phyloP scores from a whole-genome alignment of 2,888 invertebrate genomes.

The Druceiella hillmani region DNA sequence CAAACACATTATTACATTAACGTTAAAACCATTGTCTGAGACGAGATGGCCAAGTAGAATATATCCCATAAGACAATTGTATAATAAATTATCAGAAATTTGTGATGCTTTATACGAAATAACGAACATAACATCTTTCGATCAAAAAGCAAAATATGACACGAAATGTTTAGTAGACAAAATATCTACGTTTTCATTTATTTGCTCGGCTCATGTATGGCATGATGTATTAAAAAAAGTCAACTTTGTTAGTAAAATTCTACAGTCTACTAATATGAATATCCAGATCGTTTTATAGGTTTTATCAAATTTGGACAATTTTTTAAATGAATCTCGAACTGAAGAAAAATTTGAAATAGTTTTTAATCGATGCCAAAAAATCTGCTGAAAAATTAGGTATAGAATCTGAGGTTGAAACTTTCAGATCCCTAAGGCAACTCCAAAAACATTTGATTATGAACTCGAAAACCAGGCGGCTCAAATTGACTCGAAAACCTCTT shows the following conservation, averaged over 20 bases:
- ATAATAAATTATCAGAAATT: constrained; percentile 3
- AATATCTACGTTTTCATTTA: constrained; percentile 4
- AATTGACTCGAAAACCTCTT: no score
- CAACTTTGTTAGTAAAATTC: constrained; percentile 1
- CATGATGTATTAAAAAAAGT: background rate
- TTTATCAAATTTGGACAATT: background rate
- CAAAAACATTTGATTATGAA: no score
- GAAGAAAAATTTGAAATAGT: no score
- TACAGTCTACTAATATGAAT: background rate
- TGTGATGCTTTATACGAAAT: constrained; percentile 6
- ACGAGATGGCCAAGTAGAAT: no score
- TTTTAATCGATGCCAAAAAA: no score
- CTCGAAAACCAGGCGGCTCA: no score
- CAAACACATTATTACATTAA: no score
- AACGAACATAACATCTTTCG: constrained; percentile 6
- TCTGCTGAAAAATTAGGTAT: no score
- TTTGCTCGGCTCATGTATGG: constrained; percentile 1
- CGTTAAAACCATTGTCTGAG: no score
- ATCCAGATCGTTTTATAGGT: background rate
- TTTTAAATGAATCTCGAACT: no score
- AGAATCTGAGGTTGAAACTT: no score
- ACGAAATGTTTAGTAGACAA: constrained; percentile 1
- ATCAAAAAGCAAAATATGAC: constrained; percentile 1
- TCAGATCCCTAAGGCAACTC: no score
- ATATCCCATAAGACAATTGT: constrained; percentile 8